A percentile compares a stretch with the other conserved stretches of the same genome.
phyloP scores from a whole-genome alignment of 2,113 vertebrate species.

The Hemiscyllium ocellatum region DNA sequence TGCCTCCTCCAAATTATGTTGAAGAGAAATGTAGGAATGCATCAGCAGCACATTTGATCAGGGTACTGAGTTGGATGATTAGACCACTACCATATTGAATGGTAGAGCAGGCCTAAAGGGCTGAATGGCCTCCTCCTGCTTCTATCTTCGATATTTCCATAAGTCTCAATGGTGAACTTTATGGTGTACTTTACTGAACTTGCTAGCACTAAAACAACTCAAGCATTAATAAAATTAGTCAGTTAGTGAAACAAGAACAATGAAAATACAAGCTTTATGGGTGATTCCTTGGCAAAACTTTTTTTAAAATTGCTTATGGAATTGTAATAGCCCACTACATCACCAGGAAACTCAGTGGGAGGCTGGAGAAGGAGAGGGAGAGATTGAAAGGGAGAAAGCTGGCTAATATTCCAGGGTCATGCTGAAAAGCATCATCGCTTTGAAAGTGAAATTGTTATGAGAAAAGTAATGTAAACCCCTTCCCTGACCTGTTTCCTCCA shows the following conservation, averaged over 20 bases:
- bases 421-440: not conserved
- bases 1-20: not conserved
- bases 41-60: too few relatives aligned
- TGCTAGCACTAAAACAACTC: not conserved
- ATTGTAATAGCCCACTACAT: not conserved
- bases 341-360: not conserved
- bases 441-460: not conserved
- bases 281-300: not conserved
- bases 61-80: too few relatives aligned
- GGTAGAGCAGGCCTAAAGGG: too few relatives aligned
- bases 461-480: not conserved
- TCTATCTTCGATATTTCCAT: too few relatives aligned
- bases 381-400: too few relatives aligned
- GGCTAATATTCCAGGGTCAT: not conserved
- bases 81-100: too few relatives aligned
- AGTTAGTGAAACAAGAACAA: too few relatives aligned
- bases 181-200: too few relatives aligned
- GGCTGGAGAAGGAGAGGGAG: not conserved
- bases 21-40: not conserved
- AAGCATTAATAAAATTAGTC: not conserved
- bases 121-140: too few relatives aligned
- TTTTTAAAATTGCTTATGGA: not conserved
- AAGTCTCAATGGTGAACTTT: too few relatives aligned
- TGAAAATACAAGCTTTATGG: not conserved
- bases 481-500: not conserved